Percentiles rank a stretch among this genome's conserved stretches.
These are phyloP conservation scores for Camelus bactrianus DNA, from an alignment of 2,113 vertebrate genomes.

Conservation along the genomic window DNA sequence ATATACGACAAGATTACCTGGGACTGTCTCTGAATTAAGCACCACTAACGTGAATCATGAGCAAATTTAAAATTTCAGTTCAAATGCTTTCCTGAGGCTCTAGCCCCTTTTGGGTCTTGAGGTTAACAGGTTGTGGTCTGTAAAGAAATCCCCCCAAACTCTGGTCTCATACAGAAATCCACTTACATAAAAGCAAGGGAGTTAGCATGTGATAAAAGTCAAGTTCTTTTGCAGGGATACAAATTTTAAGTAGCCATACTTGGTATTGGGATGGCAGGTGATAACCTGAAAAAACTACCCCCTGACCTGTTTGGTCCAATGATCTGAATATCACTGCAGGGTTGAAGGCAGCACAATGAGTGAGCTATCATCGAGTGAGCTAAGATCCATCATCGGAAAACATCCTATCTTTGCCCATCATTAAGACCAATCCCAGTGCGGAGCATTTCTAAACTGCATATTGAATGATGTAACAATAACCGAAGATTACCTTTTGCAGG, in stretches of 20 bases:
- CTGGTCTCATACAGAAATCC: neutral
- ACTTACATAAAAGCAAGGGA: neutral
- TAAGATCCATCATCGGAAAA: neutral
- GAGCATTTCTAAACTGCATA: neutral
- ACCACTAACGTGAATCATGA: neutral
- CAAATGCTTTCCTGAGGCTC: neutral
- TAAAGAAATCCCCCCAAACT: neutral
- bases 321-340: neutral
- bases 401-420: neutral
- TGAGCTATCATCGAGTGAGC: neutral
- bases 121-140: neutral
- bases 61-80: slow-evolving; percentile 57
- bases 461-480: neutral
- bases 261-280: neutral
- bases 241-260: neutral
- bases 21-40: slow-evolving; percentile 60
- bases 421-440: neutral
- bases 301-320: neutral
- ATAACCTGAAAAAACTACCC: neutral
- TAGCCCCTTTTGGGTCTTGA: neutral
- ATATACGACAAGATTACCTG: slow-evolving; percentile 18
- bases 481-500: neutral
- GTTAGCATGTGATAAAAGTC: neutral
- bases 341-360: neutral
- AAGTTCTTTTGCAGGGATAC: neutral